phyloP scores from a whole-genome alignment of 2,888 invertebrate genomes.

The Microchrysa polita region DNA sequence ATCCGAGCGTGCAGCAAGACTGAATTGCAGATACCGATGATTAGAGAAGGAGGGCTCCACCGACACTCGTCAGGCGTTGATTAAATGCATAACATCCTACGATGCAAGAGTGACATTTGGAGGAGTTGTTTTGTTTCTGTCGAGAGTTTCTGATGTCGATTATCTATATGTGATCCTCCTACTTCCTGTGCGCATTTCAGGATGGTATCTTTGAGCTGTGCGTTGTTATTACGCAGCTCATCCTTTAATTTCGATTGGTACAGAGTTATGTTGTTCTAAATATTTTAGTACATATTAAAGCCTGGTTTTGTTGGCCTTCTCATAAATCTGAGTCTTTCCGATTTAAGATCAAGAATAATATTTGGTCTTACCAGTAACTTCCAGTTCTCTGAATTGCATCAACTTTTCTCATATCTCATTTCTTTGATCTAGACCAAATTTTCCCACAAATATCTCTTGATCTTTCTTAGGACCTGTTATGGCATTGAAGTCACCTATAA shows the following conservation, averaged over 20 bases:
- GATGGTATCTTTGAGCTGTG: slow-evolving; percentile 6
- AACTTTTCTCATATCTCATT: slow-evolving; percentile 8
- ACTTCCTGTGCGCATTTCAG: background rate
- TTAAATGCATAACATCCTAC: no score
- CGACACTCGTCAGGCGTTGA: no score
- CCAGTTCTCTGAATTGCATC: background rate
- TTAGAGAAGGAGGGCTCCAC: no score
- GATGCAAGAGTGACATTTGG: no score
- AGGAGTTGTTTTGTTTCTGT: slow-evolving; percentile 7
- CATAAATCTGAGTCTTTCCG: background rate
- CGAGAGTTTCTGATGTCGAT: slow-evolving; percentile 16
- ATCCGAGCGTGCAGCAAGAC: no score
- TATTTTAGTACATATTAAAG: background rate
- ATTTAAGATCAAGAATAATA: background rate
- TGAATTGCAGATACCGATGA: no score
- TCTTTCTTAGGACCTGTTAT: background rate
- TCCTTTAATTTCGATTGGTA: no score
- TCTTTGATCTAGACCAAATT: background rate
- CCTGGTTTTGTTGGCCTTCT: background rate
- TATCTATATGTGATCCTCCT: background rate
- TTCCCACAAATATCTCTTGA: background rate
- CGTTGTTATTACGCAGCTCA: no score
- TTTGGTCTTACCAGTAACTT: background rate
- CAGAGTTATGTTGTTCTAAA: background rate
- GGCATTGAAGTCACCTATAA: background rate